A percentile compares a stretch with the other conserved stretches of the same genome.
These are phyloP conservation scores for Oncorhynchus masou DNA, from an alignment of 2,113 vertebrate species.

Conservation along the genomic window DNA sequence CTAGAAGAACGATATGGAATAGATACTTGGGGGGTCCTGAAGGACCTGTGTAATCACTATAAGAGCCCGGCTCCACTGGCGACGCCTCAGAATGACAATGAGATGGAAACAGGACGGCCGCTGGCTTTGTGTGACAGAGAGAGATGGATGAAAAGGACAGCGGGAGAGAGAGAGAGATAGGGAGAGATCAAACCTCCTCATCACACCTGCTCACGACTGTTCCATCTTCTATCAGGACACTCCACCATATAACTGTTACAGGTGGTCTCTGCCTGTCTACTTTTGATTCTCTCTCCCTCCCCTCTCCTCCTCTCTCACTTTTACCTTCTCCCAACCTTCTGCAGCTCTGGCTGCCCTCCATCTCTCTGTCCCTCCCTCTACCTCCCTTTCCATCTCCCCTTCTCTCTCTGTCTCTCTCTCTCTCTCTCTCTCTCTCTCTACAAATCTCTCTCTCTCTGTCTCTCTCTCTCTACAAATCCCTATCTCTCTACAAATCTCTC, in stretches of 20 bases:
- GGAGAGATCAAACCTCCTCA: slow-evolving; percentile 51
- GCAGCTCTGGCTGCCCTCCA: neutral
- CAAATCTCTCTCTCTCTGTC: too few species aligned
- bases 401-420: neutral
- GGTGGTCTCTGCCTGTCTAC: neutral
- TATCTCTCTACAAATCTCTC: too few species aligned
- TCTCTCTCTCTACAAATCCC: too few species aligned
- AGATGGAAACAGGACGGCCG: slow-evolving; percentile 47
- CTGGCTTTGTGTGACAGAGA: slow-evolving; percentile 47
- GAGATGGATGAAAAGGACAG: slow-evolving; percentile 11
- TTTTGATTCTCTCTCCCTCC: too few species aligned
- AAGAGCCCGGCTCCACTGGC: slow-evolving; percentile 42
- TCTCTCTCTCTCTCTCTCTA: too few species aligned
- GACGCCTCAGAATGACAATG: slow-evolving; percentile 62
- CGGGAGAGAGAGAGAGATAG: neutral
- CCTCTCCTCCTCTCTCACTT: neutral
- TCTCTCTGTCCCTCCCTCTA: neutral
- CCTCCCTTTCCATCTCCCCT: neutral
- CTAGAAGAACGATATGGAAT: too few species aligned
- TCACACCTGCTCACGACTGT: slow-evolving; percentile 62
- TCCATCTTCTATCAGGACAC: neutral
- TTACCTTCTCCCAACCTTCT: neutral
- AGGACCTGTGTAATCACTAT: slow-evolving; percentile 50
- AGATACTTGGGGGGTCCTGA: neutral
- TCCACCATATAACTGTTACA: too few species aligned